Conservation (phyloP, 2,797 vertebrate genomes). For the Pygocentrus nattereri region DNA sequence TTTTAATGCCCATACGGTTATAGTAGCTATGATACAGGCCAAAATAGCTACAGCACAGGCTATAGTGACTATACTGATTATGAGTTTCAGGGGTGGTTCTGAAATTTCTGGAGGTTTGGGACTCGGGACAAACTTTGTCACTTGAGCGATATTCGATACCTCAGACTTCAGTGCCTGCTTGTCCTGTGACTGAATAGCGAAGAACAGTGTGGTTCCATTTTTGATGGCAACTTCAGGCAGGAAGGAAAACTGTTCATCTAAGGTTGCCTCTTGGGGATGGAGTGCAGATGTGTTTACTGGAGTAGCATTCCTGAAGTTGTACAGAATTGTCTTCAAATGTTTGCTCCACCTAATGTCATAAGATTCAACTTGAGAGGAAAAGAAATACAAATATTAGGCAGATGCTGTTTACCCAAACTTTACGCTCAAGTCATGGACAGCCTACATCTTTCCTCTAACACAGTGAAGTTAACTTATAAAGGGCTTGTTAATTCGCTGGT, state of each 20-base stretch:
- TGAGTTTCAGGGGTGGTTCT: slow-evolving; percentile 4
- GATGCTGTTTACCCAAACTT: neutral
- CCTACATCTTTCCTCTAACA: no score
- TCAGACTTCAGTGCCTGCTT: slow-evolving; percentile 57
- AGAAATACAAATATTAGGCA: neutral
- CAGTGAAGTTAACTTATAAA: no score
- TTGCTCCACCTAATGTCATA: slow-evolving; percentile 76
- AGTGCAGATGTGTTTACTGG: slow-evolving; percentile 64
- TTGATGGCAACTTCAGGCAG: slow-evolving; percentile 47
- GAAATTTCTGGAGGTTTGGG: neutral
- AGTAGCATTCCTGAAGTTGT: slow-evolving; percentile 64
- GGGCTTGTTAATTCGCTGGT: neutral
- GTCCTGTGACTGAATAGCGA: slow-evolving; percentile 68
- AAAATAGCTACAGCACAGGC: slow-evolving; percentile 15
- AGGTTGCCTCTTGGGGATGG: slow-evolving; percentile 64
- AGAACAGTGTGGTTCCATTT: slow-evolving; percentile 64
- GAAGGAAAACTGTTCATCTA: slow-evolving; percentile 67
- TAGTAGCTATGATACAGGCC: slow-evolving; percentile 19
- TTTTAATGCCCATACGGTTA: slow-evolving; percentile 5
- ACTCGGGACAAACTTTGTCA: slow-evolving; percentile 46
- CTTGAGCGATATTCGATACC: slow-evolving; percentile 73
- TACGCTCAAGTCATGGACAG: neutral
- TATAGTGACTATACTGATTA: slow-evolving; percentile 8
- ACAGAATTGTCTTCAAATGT: slow-evolving; percentile 61
- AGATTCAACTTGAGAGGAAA: slow-evolving; percentile 65